A percentile compares a stretch with the other conserved stretches of the same genome.
Conservation (phyloP, 2,888 invertebrate genomes). For the Ennomos quercinarius region DNA sequence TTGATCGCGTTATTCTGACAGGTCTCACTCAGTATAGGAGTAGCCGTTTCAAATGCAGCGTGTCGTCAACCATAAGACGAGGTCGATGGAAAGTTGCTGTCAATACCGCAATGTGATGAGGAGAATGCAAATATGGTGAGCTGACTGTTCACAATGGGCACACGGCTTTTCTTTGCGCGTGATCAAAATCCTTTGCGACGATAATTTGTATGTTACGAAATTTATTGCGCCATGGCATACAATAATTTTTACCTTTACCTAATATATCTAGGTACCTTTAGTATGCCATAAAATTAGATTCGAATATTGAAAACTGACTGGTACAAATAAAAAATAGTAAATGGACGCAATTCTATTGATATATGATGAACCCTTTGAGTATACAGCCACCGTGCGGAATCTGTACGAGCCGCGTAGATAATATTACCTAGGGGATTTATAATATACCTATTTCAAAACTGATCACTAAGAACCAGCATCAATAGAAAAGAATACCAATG, state of each 20-base stretch:
- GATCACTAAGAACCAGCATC: no score
- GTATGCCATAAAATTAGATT: neutral
- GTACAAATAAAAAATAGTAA: no score
- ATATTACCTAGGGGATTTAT: no score
- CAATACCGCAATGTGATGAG: conserved; percentile 23
- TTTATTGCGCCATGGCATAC: neutral
- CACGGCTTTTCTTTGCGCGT: conserved; percentile 25
- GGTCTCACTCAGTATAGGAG: no score
- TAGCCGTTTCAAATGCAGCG: conserved; percentile 3
- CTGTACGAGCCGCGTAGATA: no score
- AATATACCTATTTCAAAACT: no score
- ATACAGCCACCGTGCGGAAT: no score
- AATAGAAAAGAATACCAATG: no score
- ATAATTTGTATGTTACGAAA: neutral
- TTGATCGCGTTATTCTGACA: conserved; percentile 3
- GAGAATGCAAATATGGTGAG: conserved; percentile 21
- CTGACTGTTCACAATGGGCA: conserved; percentile 17
- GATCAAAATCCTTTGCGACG: conserved; percentile 4
- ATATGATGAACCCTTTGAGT: no score
- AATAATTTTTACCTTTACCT: neutral
- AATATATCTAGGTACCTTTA: neutral
- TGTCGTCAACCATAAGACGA: conserved; percentile 11
- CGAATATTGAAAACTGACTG: no score
- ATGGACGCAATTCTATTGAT: no score
- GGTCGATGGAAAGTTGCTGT: conserved; percentile 21